Base-by-base conservation (phyloP, 2,888 invertebrate species). In the Agriopis marginaria region DNA sequence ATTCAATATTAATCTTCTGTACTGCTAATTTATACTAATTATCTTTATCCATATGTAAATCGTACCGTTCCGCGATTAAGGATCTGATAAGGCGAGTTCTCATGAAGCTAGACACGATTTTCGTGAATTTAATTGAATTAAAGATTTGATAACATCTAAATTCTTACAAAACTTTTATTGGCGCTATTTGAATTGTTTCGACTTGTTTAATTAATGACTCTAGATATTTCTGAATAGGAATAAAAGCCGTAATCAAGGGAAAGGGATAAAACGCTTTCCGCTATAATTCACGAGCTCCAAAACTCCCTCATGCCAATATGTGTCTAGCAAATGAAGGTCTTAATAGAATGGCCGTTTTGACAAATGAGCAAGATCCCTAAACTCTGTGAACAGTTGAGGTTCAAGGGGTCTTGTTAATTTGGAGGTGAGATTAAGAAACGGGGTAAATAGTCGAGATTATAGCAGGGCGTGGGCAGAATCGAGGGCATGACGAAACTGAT, bases 401-500 rank as follows among this genome's bases (percentile, higher is more conserved):
- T 17, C 12, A 44, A 42, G 42, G 63, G 86, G 63, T 82, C 84
- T 71, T 54, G 63, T 73, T 82, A 83, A 72, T 76, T 73, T 86
- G 87, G 86, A 80, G 75, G 83, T 72, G 73, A 82, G 89, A 90
- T 92, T 90, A 89, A 87, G 90, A 89, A 91, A 89, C 82, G 90
- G 89, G 90, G 42, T 42, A 42, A 42, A 42, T 42, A 80, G 75
- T 82, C 72, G 72, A 82, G 89, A 90, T 92, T 90, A 89, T 42
- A 42, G 77, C 81, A 82, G 86, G 88, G 90, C 85, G 90, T 89
- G 90, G 92, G 90, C 86, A 79, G 79, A 87, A 91, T 91, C 82
- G 90, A 84, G 92, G 92, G 81, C 92, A 87, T 87, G 89, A 89
- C 91, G 91, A 89, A 90, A 91, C 86, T 89, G 91, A 91, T 91